Evolutionary conservation across 2,113 vertebrate species (phyloP).

Genomic region (Spheniscus mendiculus): DNA sequence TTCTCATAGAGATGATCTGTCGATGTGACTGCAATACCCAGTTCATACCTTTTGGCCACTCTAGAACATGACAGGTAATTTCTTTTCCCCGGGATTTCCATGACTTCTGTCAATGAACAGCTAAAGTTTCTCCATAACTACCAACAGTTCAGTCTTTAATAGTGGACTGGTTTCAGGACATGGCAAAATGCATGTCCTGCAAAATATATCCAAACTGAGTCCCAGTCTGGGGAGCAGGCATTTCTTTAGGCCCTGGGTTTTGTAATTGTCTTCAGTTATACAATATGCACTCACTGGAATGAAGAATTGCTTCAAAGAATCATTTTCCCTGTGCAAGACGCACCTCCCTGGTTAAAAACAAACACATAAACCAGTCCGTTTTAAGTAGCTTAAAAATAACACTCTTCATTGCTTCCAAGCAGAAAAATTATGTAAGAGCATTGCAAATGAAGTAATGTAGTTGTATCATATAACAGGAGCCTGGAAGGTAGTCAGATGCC

Average conservation of each 20-base stretch:
- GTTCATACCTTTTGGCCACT: not conserved
- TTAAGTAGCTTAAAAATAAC: not conserved
- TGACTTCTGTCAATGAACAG: not conserved
- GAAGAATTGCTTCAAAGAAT: constrained; percentile 1
- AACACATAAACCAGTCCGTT: not conserved
- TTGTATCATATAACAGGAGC: not conserved
- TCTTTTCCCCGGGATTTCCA: not conserved
- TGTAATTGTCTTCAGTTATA: not conserved
- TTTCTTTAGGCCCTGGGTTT: not conserved
- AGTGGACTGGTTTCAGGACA: not conserved
- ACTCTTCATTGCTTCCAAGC: not conserved
- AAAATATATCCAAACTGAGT: not conserved
- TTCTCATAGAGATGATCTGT: not conserved
- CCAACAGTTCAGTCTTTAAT: accelerated
- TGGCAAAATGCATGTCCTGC: not conserved
- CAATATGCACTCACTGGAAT: not conserved
- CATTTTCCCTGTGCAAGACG: not conserved
- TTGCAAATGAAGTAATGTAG: not conserved
- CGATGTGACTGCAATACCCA: not conserved
- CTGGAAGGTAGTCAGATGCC: not conserved
- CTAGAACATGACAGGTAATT: not conserved
- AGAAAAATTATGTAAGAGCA: not conserved
- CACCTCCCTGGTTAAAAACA: constrained; percentile 43
- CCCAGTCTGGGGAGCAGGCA: not conserved
- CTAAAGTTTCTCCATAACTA: not conserved